phyloP scores from a whole-genome alignment of 2,797 vertebrate genomes.

The Sebastes alutus region DNA sequence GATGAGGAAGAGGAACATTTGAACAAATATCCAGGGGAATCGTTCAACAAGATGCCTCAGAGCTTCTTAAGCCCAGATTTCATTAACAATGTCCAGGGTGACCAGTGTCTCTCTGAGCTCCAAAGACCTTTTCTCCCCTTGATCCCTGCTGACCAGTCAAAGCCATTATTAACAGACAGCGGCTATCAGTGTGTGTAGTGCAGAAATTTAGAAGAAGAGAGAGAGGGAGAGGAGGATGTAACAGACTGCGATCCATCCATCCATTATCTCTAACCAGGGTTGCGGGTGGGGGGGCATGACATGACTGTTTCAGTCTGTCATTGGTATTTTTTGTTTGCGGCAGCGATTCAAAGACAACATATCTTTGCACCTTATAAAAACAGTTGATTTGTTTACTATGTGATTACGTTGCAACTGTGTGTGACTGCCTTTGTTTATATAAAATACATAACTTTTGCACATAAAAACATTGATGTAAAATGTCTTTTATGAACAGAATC shows the following conservation, averaged over 20 bases:
- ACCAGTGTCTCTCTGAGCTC: background rate
- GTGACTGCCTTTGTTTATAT: background rate
- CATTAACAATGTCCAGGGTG: background rate
- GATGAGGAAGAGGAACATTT: background rate
- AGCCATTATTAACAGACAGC: slow-evolving; percentile 12
- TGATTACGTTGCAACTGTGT: background rate
- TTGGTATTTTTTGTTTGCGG: background rate
- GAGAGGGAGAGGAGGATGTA: background rate
- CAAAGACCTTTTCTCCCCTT: slow-evolving; percentile 3
- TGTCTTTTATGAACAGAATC: background rate
- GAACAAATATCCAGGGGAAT: background rate
- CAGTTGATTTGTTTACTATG: background rate
- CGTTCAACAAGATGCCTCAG: background rate
- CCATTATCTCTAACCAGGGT: no score
- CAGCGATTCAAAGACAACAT: background rate
- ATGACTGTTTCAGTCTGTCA: background rate
- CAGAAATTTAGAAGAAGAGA: background rate
- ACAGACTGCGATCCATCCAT: no score
- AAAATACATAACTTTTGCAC: background rate
- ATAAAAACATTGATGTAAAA: background rate
- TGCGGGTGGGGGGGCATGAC: no score
- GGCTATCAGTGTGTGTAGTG: slow-evolving; percentile 60
- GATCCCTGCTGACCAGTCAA: background rate
- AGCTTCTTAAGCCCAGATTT: background rate
- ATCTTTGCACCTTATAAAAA: background rate